A percentile compares a stretch with the other conserved stretches of the same genome.
Conservation (phyloP, 2,888 invertebrate genomes). For the Ennomos quercinarius region DNA sequence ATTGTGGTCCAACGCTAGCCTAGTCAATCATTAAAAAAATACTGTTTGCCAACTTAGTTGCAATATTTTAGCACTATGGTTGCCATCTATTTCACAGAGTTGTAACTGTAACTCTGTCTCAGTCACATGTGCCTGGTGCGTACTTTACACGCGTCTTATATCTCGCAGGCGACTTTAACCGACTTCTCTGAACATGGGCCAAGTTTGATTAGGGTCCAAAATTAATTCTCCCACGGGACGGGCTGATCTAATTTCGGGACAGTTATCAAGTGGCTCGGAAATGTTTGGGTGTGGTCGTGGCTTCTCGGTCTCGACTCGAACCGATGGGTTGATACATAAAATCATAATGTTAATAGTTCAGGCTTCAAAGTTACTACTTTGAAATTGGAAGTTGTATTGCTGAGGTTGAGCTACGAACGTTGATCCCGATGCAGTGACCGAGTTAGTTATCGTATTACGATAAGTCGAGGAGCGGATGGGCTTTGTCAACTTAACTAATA, state of each 20-base stretch:
- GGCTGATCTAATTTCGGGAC: constrained; percentile 44
- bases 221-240: constrained; percentile 49
- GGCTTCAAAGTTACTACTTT: constrained; percentile 16
- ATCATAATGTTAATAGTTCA: constrained; percentile 27
- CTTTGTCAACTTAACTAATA: constrained; percentile 11
- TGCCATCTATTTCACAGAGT: constrained; percentile 23
- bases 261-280: constrained; percentile 49
- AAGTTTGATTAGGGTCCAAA: constrained; percentile 58
- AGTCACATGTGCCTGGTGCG: constrained; percentile 17
- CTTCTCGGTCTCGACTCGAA: constrained; percentile 12
- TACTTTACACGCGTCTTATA: constrained; percentile 26
- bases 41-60: background rate
- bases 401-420: constrained; percentile 21
- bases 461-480: constrained; percentile 8
- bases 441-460: constrained; percentile 14
- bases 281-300: constrained; percentile 41
- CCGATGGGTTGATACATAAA: constrained; percentile 20
- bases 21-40: too few species aligned
- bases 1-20: too few species aligned
- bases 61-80: background rate
- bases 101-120: constrained; percentile 20
- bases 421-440: constrained; percentile 13
- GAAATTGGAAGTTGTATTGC: constrained; percentile 22
- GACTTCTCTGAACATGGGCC: constrained; percentile 44
- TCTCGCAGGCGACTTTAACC: constrained; percentile 37